Percentiles rank a stretch among this genome's conserved stretches.
These are phyloP conservation scores for Galbula dea DNA, from an alignment of 2,113 vertebrate species.

Conservation along the genomic window DNA sequence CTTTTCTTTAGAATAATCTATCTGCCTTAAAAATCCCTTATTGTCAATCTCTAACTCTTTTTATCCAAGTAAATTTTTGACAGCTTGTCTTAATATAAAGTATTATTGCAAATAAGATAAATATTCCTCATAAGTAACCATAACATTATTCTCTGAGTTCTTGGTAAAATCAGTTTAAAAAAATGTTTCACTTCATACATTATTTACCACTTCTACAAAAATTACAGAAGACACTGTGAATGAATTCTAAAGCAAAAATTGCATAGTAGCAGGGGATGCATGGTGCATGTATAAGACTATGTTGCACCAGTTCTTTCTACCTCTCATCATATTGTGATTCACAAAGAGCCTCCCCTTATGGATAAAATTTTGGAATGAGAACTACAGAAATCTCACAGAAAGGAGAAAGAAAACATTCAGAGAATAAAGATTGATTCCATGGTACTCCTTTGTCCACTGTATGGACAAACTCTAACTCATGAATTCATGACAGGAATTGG, in stretches of 20 bases:
- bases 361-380: background rate
- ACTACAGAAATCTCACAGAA: background rate
- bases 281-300: background rate
- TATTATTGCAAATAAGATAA: background rate
- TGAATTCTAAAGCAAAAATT: background rate
- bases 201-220: background rate
- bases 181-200: conserved; percentile 33
- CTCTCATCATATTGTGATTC: background rate
- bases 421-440: background rate
- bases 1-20: background rate
- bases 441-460: background rate
- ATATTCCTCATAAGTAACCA: background rate
- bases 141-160: background rate
- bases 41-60: background rate
- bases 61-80: background rate
- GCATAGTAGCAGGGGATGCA: background rate
- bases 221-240: background rate
- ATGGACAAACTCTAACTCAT: background rate
- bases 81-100: background rate
- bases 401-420: background rate
- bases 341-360: background rate
- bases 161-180: background rate
- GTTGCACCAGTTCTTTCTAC: background rate
- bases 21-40: background rate
- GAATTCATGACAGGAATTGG: background rate